Percentiles rank a stretch among this genome's conserved stretches.
Evolutionary conservation across 2,888 invertebrate species (phyloP).

Genomic region (Spilosoma lubricipeda): DNA sequence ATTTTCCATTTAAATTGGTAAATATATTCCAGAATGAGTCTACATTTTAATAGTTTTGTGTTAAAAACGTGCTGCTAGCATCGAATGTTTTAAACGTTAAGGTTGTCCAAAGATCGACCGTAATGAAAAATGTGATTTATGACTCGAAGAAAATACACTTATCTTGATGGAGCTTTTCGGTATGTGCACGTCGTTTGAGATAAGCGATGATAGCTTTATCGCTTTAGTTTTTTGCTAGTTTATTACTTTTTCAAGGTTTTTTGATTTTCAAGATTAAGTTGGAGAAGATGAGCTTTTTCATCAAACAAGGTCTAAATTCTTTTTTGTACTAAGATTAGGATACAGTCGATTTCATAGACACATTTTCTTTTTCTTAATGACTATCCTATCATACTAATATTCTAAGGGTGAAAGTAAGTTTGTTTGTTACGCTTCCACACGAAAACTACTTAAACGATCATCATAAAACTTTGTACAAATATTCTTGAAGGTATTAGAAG

Average conservation of each 20-base stretch:
- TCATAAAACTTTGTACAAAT: too few species aligned
- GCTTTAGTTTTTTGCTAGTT: conserved; percentile 16
- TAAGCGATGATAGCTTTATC: conserved; percentile 32
- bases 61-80: conserved; percentile 21
- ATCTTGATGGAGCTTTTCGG: conserved; percentile 39
- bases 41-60: conserved; percentile 25
- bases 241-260: background rate
- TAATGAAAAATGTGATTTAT: conserved; percentile 54
- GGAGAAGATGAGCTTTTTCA: background rate
- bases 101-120: conserved; percentile 35
- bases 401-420: too few species aligned
- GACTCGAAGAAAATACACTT: conserved; percentile 47
- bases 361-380: background rate
- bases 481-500: too few species aligned
- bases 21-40: conserved; percentile 14
- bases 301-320: background rate
- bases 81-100: conserved; percentile 28
- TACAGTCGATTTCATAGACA: background rate
- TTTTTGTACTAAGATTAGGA: background rate
- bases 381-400: background rate
- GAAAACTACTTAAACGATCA: too few species aligned
- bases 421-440: too few species aligned
- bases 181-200: conserved; percentile 31
- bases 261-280: background rate
- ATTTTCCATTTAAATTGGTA: conserved; percentile 32